Base-by-base conservation (phyloP, 37 sponge, comb jelly and placozoan species). In the Haliclona indistincta region DNA sequence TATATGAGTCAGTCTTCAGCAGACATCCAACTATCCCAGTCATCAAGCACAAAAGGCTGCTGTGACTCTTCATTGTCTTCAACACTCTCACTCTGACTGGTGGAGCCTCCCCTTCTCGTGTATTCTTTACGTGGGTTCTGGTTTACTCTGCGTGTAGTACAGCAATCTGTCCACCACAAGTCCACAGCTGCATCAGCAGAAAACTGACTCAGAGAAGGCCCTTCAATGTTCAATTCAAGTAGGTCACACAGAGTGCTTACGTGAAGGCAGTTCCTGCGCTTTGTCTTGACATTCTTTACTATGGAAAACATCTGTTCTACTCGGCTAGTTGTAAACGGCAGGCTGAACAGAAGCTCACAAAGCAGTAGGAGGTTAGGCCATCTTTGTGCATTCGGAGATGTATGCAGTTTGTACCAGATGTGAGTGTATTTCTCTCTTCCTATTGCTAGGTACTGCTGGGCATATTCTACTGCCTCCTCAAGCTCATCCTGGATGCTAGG, bases 321-420 rank as follows among this genome's bases (percentile, higher is more conserved):
- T 42, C 63, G 47, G 8, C 78, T 63, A 72, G 72, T 86, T 15
- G 86, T 68, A 23, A 86, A 79, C 35, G 81, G 87, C 17, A 86
- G 70, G 43, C 87, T 86, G 43, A 86, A 86, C 25, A 64, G 40
- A 29, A 85, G 62, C 47, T 78, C 74, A 69, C 63, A 45, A 19
- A 85, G 79, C 1, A 67, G 15, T 28, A 87, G 76, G 36, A 70
- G 32, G 66, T 80, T 76, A 15, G 86, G 72, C 82, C 88, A 87
- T 32, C 54, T 87, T 6, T 51, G 15, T 6, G 61, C 44, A 70
- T 81, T 82, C 54, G 72, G 78, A 30, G 43, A 63, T 7, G 78
- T 63, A 29, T 75, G 44, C 42, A 88, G 72, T 77, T 88, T 81
- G 78, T 81, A 81, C 86, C 86, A 85, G 22, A 85, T 58, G 22